Evolutionary conservation across 2,113 vertebrate species (phyloP).

Genomic region (Origma solitaria): DNA sequence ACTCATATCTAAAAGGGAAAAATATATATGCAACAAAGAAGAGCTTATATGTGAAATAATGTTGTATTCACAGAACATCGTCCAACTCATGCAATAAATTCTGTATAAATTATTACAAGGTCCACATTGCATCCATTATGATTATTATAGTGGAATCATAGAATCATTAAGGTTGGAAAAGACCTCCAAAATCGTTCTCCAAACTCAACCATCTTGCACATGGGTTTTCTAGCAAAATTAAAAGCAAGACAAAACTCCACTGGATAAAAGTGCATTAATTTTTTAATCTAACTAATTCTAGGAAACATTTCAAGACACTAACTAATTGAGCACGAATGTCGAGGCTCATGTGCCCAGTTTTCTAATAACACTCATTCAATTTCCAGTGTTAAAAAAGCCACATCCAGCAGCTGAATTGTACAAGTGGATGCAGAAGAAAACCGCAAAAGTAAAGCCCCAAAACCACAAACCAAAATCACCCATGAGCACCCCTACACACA

Average conservation of each 20-base stretch:
- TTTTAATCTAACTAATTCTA: neutral
- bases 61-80: neutral
- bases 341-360: neutral
- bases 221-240: neutral
- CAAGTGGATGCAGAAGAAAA: neutral
- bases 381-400: neutral
- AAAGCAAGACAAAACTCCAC: neutral
- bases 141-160: neutral
- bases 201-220: neutral
- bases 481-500: neutral
- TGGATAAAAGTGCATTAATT: neutral
- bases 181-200: neutral
- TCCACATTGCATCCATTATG: fast-evolving
- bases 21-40: neutral
- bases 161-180: neutral
- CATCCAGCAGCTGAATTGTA: neutral
- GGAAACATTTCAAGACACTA: neutral
- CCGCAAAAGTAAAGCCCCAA: neutral
- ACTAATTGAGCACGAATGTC: neutral
- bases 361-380: neutral
- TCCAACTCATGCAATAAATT: neutral
- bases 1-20: neutral
- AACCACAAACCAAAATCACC: neutral
- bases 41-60: neutral
- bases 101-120: neutral